A percentile compares a stretch with the other conserved stretches of the same genome.
phyloP scores from a whole-genome alignment of 2,797 vertebrate genomes.

The Gymnothorax javanicus region DNA sequence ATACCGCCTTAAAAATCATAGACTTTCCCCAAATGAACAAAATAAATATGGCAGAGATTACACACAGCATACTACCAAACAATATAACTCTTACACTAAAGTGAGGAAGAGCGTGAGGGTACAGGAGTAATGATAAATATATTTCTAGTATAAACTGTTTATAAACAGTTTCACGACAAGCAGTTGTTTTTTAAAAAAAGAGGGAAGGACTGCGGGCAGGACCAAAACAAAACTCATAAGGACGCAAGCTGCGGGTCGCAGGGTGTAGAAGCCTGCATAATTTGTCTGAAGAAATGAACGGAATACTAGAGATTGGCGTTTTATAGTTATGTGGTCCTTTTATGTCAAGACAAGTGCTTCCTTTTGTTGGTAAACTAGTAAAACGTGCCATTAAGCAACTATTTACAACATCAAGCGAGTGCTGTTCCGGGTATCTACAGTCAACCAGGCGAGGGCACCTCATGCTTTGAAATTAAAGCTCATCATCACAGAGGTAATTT shows the following conservation, averaged over 20 bases:
- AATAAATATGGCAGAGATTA: slow-evolving; percentile 25
- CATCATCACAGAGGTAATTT: slow-evolving; percentile 65
- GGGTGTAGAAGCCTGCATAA: slow-evolving; percentile 45
- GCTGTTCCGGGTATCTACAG: slow-evolving; percentile 55
- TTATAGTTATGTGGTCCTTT: slow-evolving; percentile 69
- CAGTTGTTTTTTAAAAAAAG: slow-evolving; percentile 53
- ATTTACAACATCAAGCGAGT: slow-evolving; percentile 71
- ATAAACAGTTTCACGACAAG: slow-evolving; percentile 54
- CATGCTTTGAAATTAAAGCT: slow-evolving; percentile 72
- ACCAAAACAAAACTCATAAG: slow-evolving; percentile 54
- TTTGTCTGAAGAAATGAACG: slow-evolving; percentile 66
- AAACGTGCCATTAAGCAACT: slow-evolving; percentile 71
- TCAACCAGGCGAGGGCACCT: slow-evolving; percentile 68
- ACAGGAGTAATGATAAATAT: slow-evolving; percentile 49
- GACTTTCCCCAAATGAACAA: slow-evolving; percentile 43
- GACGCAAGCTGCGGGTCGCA: background rate
- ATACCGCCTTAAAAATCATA: slow-evolving; percentile 39
- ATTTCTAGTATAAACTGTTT: slow-evolving; percentile 56
- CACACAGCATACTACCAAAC: slow-evolving; percentile 30
- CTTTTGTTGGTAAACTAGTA: slow-evolving; percentile 79
- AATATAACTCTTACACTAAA: slow-evolving; percentile 37
- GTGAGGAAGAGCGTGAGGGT: slow-evolving; percentile 28
- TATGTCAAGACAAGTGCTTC: slow-evolving; percentile 80
- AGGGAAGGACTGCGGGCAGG: slow-evolving; percentile 26
- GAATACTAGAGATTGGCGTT: slow-evolving; percentile 68